A percentile compares a stretch with the other conserved stretches of the same genome.
phyloP scores from a whole-genome alignment of 2,888 invertebrate species.

The Hirtodrosophila histrioides region DNA sequence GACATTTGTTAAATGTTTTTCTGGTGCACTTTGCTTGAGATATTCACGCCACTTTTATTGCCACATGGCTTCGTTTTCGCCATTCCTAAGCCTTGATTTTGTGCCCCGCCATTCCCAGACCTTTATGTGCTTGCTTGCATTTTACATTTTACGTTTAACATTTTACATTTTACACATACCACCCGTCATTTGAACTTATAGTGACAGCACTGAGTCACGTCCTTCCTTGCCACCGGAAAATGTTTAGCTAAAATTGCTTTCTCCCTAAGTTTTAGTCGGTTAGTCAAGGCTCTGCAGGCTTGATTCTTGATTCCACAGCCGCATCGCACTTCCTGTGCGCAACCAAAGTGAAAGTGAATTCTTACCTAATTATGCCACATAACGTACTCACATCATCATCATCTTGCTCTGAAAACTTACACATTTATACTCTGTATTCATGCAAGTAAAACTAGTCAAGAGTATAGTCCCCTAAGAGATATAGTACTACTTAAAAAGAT shows the following conservation, averaged over 20 bases:
- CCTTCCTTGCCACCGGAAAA: conserved; percentile 21
- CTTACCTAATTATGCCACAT: conserved; percentile 70
- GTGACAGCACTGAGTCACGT: conserved; percentile 47
- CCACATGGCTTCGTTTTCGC: conserved; percentile 53
- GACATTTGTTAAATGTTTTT: conserved; percentile 78
- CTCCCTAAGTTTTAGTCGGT: conserved; percentile 58
- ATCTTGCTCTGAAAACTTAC: conserved; percentile 30
- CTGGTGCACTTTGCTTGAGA: conserved; percentile 73
- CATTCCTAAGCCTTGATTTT: conserved; percentile 8
- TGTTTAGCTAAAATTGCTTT: conserved; percentile 74
- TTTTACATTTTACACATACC: conserved; percentile 68
- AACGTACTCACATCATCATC: conserved; percentile 42
- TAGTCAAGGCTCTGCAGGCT: conserved; percentile 4
- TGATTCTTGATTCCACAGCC: conserved; percentile 60
- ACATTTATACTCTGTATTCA: not conserved
- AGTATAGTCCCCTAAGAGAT: no score
- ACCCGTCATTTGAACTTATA: conserved; percentile 59
- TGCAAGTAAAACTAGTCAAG: no score
- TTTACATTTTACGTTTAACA: conserved; percentile 66
- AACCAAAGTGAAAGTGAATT: conserved; percentile 73
- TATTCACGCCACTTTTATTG: conserved; percentile 75
- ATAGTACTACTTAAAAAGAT: no score
- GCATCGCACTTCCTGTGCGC: conserved; percentile 52
- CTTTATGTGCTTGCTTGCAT: conserved; percentile 62
- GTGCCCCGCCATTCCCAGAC: not conserved